Conservation (phyloP, 2,888 invertebrate species). For the Bellardia pandia region DNA sequence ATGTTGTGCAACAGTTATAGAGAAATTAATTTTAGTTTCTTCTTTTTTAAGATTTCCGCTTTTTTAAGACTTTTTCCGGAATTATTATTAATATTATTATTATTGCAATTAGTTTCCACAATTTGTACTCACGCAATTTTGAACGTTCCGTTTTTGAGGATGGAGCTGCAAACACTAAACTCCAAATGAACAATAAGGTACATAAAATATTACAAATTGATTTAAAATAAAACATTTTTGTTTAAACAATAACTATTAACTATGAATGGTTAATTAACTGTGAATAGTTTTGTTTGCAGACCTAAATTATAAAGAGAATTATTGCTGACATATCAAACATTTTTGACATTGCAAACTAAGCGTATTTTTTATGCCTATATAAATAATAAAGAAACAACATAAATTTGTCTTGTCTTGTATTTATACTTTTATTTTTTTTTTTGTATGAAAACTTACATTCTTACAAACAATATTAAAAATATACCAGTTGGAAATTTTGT, state of each 20-base stretch:
- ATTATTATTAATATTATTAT: too few species aligned
- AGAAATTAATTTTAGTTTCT: too few species aligned
- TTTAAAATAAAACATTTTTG: conserved; percentile 50
- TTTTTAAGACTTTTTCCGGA: too few species aligned
- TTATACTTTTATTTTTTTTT: neutral
- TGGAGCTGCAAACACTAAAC: conserved; percentile 23
- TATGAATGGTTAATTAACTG: conserved; percentile 9
- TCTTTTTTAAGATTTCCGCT: too few species aligned
- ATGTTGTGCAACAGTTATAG: too few species aligned
- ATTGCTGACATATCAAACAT: conserved; percentile 48
- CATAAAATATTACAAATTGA: neutral
- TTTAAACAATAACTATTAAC: neutral
- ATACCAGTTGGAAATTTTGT: neutral
- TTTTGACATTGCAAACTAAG: conserved; percentile 58
- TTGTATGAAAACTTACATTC: neutral
- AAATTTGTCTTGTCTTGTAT: neutral
- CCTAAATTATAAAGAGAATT: conserved; percentile 51
- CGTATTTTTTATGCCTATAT: conserved; percentile 3
- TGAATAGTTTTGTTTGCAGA: conserved; percentile 13
- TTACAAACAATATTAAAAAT: neutral
- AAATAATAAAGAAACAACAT: conserved; percentile 11
- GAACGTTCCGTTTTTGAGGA: conserved; percentile 53
- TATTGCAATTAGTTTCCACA: neutral
- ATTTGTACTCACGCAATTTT: conserved; percentile 72
- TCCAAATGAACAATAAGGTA: conserved; percentile 13